Base-by-base conservation (phyloP, 2,113 vertebrate species). In the Pedetes capensis region DNA sequence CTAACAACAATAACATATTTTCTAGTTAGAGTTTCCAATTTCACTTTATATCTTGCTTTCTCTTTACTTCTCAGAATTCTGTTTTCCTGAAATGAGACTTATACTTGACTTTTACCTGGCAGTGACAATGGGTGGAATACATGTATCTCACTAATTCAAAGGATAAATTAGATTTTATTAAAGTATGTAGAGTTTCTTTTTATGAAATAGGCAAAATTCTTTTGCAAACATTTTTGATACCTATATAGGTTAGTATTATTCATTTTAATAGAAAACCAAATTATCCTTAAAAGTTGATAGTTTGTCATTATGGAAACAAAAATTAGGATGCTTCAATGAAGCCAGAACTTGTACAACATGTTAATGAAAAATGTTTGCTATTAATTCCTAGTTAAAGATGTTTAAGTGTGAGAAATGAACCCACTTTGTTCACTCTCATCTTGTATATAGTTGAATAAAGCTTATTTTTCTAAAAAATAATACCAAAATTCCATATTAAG, bases 361-460 rank as follows among this genome's bases (percentile, higher is more conserved):
- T 82, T 79, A 93, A 72, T 23, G 63, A 82, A 55, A 92, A 72
- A 14, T 57, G 1, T 68, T 8, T 68, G 39, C 42, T 71, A 72
- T 17, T 47, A 47, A 47, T 34, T 95, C 25, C 64, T 88, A 8
- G 51, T 78, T 23, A 17, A 89, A 90, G 37, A 14, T 0, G 8
- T 20, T 89, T 71, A 95, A 10, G 34, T 82, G 14, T 87, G 3
- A 93, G 61, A 78, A 75, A 90, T 82, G 7, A 94, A 75, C 59
- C 44, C 47, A 0, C 18, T 5, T n/a, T 68, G 0, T 37, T 82
- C 75, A 76, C 3, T 3, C 51, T 88, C 5, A n/a, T 66, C 81
- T 97, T 92, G 72, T 39, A 27, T 72, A 20, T 63, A 55, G 0
- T 49, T 95, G 86, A 27, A 66, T 11, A 94, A 49, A 94, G 39